These are phyloP conservation scores for Anguilla anguilla DNA, from an alignment of 2,797 vertebrate genomes.

Conservation along the genomic window DNA sequence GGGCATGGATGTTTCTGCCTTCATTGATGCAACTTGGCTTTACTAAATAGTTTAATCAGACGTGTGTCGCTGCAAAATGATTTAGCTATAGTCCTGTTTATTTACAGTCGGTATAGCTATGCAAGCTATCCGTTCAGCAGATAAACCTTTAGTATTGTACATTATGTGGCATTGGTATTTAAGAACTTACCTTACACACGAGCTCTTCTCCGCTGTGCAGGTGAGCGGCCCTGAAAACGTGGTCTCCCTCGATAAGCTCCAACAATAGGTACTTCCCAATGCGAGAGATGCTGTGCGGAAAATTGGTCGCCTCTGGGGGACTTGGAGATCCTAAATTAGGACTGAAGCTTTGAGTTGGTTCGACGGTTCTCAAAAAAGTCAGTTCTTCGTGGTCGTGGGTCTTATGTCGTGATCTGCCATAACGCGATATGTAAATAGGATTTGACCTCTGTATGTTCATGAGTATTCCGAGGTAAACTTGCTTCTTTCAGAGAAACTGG, in stretches of 20 bases:
- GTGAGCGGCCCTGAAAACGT: slow-evolving; percentile 80
- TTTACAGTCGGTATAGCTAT: not conserved
- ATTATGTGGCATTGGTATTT: not conserved
- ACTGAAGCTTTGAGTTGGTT: slow-evolving; percentile 93
- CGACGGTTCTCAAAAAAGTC: slow-evolving; percentile 88
- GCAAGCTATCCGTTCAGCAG: not conserved
- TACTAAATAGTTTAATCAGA: not conserved
- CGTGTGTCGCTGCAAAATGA: not conserved
- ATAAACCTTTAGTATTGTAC: not conserved
- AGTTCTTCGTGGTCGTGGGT: slow-evolving; percentile 95
- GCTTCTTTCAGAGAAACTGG: slow-evolving; percentile 60
- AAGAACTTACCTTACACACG: slow-evolving; percentile 78
- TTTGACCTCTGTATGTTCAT: slow-evolving; percentile 99
- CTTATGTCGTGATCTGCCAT: slow-evolving; percentile 98
- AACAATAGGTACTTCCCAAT: slow-evolving; percentile 85
- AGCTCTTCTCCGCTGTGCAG: slow-evolving; percentile 81
- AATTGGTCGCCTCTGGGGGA: slow-evolving; percentile 96
- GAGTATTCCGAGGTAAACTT: slow-evolving; percentile 77
- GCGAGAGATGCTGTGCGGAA: slow-evolving; percentile 97
- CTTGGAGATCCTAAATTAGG: slow-evolving; percentile 97
- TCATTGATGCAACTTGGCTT: not conserved
- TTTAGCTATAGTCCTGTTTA: not conserved
- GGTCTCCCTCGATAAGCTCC: slow-evolving; percentile 83
- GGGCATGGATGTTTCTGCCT: too few species aligned
- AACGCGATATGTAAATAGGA: slow-evolving; percentile 97